Evolutionary conservation across 2,797 vertebrate species (phyloP).

Genomic region (Dendrocincla fuliginosa): DNA sequence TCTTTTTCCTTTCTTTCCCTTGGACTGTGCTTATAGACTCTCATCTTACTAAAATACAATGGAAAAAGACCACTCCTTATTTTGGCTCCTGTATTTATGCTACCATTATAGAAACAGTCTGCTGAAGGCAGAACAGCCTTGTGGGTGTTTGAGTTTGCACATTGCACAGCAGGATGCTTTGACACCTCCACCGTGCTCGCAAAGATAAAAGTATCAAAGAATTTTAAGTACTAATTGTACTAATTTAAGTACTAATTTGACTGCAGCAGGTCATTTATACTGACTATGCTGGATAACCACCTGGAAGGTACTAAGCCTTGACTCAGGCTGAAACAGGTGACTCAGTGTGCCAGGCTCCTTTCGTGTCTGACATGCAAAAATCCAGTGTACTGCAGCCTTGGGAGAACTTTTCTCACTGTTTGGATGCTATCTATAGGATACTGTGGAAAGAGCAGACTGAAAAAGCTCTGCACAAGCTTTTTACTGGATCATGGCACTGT

Average conservation of each 20-base stretch:
- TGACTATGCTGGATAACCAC: neutral
- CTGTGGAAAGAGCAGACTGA: neutral
- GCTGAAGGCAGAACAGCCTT: rapidly evolving
- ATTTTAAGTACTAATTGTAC: neutral
- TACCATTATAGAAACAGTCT: neutral
- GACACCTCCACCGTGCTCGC: neutral
- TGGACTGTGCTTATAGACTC: neutral
- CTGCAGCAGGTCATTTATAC: neutral
- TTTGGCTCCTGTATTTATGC: neutral
- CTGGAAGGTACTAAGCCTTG: neutral
- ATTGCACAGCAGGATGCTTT: rapidly evolving
- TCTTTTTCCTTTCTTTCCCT: neutral
- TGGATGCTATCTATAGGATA: neutral
- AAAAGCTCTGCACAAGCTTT: neutral
- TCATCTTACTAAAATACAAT: neutral
- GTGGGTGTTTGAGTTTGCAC: rapidly evolving
- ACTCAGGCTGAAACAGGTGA: neutral
- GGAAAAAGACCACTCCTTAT: neutral
- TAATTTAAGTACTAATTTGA: neutral
- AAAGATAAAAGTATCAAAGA: neutral
- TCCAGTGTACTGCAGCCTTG: neutral
- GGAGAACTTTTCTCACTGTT: neutral
- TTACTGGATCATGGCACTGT: neutral
- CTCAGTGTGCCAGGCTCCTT: neutral
- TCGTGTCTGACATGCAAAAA: neutral